These are phyloP conservation scores for Isaurus tuberculatus DNA, from an alignment of 92 coral and sea anemone genomes.

Conservation along the genomic window DNA sequence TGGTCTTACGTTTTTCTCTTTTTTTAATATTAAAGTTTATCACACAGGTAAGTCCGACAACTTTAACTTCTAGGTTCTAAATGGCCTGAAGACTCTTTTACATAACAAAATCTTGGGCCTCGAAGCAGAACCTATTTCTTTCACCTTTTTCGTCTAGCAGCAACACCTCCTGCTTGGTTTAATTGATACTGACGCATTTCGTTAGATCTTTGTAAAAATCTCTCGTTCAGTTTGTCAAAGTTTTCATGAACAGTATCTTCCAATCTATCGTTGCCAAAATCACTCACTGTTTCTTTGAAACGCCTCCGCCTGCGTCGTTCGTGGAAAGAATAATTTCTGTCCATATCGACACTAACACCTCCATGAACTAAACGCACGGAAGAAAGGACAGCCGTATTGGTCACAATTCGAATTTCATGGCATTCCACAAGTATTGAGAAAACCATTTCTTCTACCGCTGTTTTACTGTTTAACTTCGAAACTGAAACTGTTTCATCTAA, in stretches of 20 bases:
- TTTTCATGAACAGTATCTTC: not conserved
- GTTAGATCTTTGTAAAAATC: slow-evolving; percentile 5
- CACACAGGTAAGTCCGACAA: too few species aligned
- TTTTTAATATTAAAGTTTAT: too few species aligned
- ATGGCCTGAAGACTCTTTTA: too few species aligned
- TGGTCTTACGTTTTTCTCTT: too few species aligned
- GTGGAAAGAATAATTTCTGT: not conserved
- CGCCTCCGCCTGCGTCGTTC: not conserved
- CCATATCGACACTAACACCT: not conserved
- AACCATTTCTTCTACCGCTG: not conserved
- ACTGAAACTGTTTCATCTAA: too few species aligned
- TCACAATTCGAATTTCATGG: slow-evolving; percentile 2
- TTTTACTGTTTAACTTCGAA: not conserved
- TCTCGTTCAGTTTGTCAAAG: not conserved
- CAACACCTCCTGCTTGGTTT: not conserved
- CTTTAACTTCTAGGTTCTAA: too few species aligned
- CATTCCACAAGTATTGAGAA: not conserved
- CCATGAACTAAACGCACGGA: not conserved
- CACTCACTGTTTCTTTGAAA: not conserved
- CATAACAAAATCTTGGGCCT: too few species aligned
- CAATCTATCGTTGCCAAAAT: not conserved
- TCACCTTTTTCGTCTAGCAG: too few species aligned
- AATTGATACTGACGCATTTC: not conserved
- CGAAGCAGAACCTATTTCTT: too few species aligned
- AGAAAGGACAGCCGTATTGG: not conserved